These are phyloP conservation scores for Cherax destructor DNA, from an alignment of 1,140 invertebrate genomes.

Conservation along the genomic window DNA sequence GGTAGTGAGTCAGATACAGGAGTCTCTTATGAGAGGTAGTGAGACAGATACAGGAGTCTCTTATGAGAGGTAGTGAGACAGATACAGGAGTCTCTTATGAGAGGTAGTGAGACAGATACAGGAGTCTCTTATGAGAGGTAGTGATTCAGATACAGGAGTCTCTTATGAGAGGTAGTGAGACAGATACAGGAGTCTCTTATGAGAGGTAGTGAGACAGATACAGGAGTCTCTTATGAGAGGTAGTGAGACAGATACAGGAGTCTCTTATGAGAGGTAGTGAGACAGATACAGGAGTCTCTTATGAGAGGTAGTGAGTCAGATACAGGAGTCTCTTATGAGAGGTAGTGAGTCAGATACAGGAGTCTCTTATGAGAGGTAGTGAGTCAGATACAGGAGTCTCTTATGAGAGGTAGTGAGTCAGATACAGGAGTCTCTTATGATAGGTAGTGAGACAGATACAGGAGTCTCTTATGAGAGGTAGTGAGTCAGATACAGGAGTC, in stretches of 20 bases:
- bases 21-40: too few relatives aligned
- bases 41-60: not conserved
- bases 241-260: not conserved
- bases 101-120: not conserved
- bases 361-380: too few relatives aligned
- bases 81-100: not conserved
- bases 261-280: too few relatives aligned
- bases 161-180: not conserved
- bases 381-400: not conserved
- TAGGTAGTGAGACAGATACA: not conserved
- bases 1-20: too few relatives aligned
- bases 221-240: not conserved
- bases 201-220: not conserved
- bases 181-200: not conserved
- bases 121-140: not conserved
- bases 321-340: too few relatives aligned
- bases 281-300: too few relatives aligned
- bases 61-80: not conserved
- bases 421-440: not conserved
- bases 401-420: not conserved
- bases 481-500: not conserved
- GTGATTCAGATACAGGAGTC: not conserved
- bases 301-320: too few relatives aligned
- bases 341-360: too few relatives aligned
- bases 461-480: not conserved